Conservation (phyloP, 2,888 invertebrate genomes). For the Nebria salina region DNA sequence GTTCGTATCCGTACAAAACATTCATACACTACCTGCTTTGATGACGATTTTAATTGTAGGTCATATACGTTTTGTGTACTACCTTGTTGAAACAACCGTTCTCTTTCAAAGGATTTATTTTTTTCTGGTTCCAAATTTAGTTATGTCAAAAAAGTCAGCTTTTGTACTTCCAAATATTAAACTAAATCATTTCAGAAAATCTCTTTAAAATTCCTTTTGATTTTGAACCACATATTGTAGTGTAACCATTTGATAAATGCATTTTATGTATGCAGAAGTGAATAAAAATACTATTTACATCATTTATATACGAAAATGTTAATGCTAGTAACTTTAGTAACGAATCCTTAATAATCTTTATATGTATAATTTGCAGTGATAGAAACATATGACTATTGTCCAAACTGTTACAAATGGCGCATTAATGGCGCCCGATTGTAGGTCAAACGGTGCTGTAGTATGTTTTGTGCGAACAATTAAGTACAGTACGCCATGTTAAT, state of each 20-base stretch:
- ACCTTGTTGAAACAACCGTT: not conserved
- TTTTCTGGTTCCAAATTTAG: not conserved
- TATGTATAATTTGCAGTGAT: not conserved
- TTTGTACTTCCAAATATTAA: not conserved
- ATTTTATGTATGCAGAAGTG: no score
- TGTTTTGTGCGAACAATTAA: slow-evolving; percentile 44
- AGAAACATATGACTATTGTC: slow-evolving; percentile 5
- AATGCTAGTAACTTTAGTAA: no score
- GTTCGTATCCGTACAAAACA: not conserved
- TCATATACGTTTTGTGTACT: not conserved
- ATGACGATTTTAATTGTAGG: not conserved
- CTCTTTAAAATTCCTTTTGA: not conserved
- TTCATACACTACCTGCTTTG: not conserved
- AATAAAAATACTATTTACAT: no score
- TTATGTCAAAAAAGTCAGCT: not conserved
- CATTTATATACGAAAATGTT: no score
- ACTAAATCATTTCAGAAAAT: not conserved
- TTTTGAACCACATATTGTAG: no score
- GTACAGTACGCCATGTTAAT: slow-evolving; percentile 46
- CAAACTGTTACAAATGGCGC: slow-evolving; percentile 10
- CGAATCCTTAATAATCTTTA: no score
- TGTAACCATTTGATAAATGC: no score
- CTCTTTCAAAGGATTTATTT: not conserved
- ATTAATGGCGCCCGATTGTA: slow-evolving; percentile 36
- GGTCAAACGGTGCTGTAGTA: slow-evolving; percentile 38